Conservation (phyloP, 2,797 vertebrate species). For the Aselliscus stoliczkanus region DNA sequence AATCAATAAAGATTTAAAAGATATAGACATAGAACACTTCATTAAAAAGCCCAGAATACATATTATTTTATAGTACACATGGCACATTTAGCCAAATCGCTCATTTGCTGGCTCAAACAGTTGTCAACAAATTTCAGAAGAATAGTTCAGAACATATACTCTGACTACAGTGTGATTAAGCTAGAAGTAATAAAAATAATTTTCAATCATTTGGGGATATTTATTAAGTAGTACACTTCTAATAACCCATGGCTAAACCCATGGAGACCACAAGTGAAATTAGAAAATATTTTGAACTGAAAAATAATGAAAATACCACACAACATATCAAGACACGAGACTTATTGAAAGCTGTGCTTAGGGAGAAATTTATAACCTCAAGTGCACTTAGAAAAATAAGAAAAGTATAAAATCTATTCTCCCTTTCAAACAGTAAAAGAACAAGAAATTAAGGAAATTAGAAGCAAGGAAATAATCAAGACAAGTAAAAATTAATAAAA, state of each 20-base stretch:
- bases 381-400: not conserved
- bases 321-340: not conserved
- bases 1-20: not conserved
- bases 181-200: not conserved
- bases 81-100: not conserved
- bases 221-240: not conserved
- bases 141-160: not conserved
- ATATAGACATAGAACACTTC: not conserved
- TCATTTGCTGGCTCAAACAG: not conserved
- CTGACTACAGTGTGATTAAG: not conserved
- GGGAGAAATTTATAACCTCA: not conserved
- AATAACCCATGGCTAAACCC: not conserved
- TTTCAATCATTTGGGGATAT: no score
- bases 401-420: not conserved
- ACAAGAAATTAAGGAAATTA: not conserved
- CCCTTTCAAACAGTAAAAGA: not conserved
- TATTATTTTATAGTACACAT: not conserved
- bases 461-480: not conserved
- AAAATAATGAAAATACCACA: not conserved
- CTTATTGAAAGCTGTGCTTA: not conserved
- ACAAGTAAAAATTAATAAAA: not conserved
- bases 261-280: not conserved
- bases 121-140: not conserved
- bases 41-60: not conserved
- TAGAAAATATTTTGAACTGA: conserved; percentile 6